Conservation (phyloP, 1,140 invertebrate species). For the Mizuhopecten yessoensis region DNA sequence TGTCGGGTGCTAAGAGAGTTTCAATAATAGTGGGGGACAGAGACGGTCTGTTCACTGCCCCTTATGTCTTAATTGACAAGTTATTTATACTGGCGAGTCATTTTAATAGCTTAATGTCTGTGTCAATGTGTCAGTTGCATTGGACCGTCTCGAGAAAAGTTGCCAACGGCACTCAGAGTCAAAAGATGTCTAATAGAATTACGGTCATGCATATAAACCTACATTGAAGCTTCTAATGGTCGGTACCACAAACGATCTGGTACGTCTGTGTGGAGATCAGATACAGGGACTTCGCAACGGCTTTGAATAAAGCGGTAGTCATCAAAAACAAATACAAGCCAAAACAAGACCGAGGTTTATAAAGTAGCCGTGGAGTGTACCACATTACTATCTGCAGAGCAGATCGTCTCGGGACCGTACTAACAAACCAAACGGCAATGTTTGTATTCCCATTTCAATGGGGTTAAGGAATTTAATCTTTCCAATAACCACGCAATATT, state of each 20-base stretch:
- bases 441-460: not conserved
- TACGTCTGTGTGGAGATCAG: not conserved
- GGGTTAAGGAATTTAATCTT: not conserved
- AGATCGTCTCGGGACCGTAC: not conserved
- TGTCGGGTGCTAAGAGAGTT: not conserved
- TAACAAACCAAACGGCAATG: not conserved
- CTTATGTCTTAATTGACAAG: not conserved
- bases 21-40: not conserved
- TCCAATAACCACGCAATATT: not conserved
- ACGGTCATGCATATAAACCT: not conserved
- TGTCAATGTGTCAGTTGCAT: not conserved
- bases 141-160: not conserved
- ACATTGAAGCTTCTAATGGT: not conserved
- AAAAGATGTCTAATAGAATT: constrained; percentile 16
- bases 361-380: not conserved
- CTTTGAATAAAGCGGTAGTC: not conserved
- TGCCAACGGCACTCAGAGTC: not conserved
- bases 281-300: too few species aligned
- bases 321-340: not conserved
- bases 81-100: constrained; percentile 3
- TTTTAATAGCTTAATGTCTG: not conserved
- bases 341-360: not conserved
- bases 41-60: not conserved
- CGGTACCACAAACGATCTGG: not conserved
- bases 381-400: not conserved